phyloP scores from a whole-genome alignment of 1,140 invertebrate species.

The Doryteuthis pealeii region DNA sequence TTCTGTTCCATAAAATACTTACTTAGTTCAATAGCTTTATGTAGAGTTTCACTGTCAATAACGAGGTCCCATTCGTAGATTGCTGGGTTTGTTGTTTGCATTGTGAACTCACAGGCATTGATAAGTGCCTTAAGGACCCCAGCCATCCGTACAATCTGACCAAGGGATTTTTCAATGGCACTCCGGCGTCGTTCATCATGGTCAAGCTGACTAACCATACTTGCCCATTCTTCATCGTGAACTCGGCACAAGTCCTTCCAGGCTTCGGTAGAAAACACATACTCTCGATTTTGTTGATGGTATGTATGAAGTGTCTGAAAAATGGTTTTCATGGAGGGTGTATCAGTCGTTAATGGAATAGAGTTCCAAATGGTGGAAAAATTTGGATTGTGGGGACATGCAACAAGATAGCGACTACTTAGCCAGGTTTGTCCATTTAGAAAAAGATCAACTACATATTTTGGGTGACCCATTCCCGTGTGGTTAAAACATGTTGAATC shows the following conservation, averaged over 20 bases:
- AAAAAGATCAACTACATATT: conserved; percentile 28
- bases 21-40: conserved; percentile 24
- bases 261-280: conserved; percentile 29
- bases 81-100: not conserved
- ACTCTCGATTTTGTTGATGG: conserved; percentile 19
- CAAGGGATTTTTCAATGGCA: conserved; percentile 32
- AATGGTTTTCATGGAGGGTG: conserved; percentile 18
- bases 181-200: conserved; percentile 26
- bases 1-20: conserved; percentile 41
- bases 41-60: conserved; percentile 22
- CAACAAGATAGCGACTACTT: conserved; percentile 26
- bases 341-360: conserved; percentile 1
- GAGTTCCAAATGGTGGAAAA: conserved; percentile 11
- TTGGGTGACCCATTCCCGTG: conserved; percentile 27
- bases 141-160: conserved; percentile 32
- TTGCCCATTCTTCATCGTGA: conserved; percentile 35
- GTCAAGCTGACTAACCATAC: conserved; percentile 31
- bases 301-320: conserved; percentile 23
- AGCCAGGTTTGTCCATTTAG: conserved; percentile 26
- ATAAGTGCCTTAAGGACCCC: conserved; percentile 32
- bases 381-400: conserved; percentile 25
- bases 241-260: conserved; percentile 28
- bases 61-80: conserved; percentile 25
- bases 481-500: conserved; percentile 26
- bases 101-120: conserved; percentile 19